phyloP scores from a whole-genome alignment of 2,113 vertebrate species.

The Bostrychus sinensis region DNA sequence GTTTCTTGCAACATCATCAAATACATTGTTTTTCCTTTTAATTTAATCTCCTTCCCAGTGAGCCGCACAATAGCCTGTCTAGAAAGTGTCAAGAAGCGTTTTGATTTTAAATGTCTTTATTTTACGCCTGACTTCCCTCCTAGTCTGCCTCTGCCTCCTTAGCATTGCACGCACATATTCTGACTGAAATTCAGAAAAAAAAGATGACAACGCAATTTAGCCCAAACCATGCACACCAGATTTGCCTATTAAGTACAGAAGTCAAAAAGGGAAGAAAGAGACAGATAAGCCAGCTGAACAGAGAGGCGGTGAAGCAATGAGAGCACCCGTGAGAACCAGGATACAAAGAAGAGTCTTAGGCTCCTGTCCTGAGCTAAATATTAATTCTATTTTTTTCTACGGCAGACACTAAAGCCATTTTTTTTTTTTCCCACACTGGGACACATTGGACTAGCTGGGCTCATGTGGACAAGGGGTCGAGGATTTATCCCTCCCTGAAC shows the following conservation, averaged over 20 bases:
- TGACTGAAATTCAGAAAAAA: slow-evolving; percentile 46
- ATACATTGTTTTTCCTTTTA: slow-evolving; percentile 15
- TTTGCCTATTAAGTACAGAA: slow-evolving; percentile 65
- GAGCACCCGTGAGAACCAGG: slow-evolving; percentile 44
- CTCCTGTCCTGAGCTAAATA: slow-evolving; percentile 48
- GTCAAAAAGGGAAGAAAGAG: slow-evolving; percentile 39
- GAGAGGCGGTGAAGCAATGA: slow-evolving; percentile 41
- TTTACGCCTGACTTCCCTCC: slow-evolving; percentile 33
- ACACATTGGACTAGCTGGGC: slow-evolving; percentile 30
- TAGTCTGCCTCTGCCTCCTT: slow-evolving; percentile 15
- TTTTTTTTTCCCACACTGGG: slow-evolving; percentile 33
- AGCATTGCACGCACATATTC: slow-evolving; percentile 31
- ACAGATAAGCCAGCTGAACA: slow-evolving; percentile 56
- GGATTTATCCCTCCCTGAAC: slow-evolving; percentile 67
- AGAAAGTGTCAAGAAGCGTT: slow-evolving; percentile 24
- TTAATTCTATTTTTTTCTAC: slow-evolving; percentile 50
- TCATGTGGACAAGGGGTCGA: slow-evolving; percentile 63
- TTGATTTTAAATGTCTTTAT: slow-evolving; percentile 45
- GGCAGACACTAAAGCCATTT: slow-evolving; percentile 44
- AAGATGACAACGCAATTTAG: slow-evolving; percentile 66
- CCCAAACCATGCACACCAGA: slow-evolving; percentile 49
- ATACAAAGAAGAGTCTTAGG: slow-evolving; percentile 52
- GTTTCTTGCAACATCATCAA: slow-evolving; percentile 21
- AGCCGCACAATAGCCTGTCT: slow-evolving; percentile 15
- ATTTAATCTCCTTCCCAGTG: slow-evolving; percentile 25